Conservation (phyloP, 2,888 invertebrate species). For the Malachius bipustulatus region DNA sequence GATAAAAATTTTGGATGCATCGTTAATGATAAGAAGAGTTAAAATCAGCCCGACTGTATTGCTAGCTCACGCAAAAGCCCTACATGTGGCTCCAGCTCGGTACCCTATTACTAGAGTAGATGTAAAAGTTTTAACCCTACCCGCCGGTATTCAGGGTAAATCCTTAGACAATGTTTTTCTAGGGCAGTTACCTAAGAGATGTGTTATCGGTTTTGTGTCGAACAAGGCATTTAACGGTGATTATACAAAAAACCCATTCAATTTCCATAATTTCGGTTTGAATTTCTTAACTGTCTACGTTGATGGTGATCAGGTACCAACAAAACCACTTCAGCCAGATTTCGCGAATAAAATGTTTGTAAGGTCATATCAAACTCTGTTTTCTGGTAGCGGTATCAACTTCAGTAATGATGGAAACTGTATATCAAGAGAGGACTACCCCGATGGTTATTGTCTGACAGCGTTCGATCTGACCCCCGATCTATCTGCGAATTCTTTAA, state of each 20-base stretch:
- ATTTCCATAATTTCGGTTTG: slow-evolving; percentile 11
- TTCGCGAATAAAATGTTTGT: not conserved
- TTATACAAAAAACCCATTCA: not conserved
- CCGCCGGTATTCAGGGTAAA: slow-evolving; percentile 13
- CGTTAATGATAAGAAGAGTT: not conserved
- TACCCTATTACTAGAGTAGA: not conserved
- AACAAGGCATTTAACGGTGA: slow-evolving; percentile 9
- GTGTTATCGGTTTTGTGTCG: slow-evolving; percentile 14
- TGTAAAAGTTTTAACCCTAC: not conserved
- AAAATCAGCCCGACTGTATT: not conserved
- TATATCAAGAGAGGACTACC: not conserved
- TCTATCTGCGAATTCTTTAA: not conserved
- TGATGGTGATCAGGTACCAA: not conserved
- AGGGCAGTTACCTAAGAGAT: slow-evolving; percentile 21
- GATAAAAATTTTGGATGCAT: not conserved
- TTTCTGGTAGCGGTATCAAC: slow-evolving; percentile 3
- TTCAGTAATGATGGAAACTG: not conserved
- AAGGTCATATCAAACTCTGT: not conserved
- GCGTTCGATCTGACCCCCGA: not conserved
- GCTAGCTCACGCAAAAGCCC: not conserved
- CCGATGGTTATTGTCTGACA: not conserved
- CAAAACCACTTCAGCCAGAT: not conserved
- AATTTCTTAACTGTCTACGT: slow-evolving; percentile 9
- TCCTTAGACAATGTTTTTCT: slow-evolving; percentile 22
- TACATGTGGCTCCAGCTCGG: not conserved